Evolutionary conservation across 2,888 invertebrate species (phyloP), one percentile per base, ranked within the genome.

Genomic region (Drosophila kanekoi): DNA sequence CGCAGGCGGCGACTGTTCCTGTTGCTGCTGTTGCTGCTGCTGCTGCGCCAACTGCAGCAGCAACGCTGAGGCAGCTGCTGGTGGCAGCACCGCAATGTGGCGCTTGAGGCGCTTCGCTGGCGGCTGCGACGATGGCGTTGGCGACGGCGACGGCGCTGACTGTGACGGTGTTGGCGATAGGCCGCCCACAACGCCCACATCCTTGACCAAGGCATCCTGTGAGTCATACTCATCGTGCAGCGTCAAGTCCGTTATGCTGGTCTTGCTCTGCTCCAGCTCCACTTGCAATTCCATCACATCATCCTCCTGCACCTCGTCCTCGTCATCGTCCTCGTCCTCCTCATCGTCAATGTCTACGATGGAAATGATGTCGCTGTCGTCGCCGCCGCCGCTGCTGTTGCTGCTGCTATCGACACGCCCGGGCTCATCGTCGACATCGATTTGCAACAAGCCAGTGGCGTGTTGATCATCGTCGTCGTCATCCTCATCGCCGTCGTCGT

Each of bases 291-390:
- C 60, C 18, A 68, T 9, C 16, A 51, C 66, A 18, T 71, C 43
- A 4, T 77, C 67, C 13, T 13, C 14, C 4, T 57, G 63, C 41
- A 59, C 63, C 40, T 61, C 53, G 1, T 52, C 67, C 8, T 44
- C 48, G 5, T 68, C 69, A 61, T 61, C 53, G 1, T 52, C 67
- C 5, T 44, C 48, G 5, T 68, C 69, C n/a, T 64, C 70, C 8
- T 79, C 87, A 11, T 84, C 74, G 37, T 82, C 88, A n/a, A 88
- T 82, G 56, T 83, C 86, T 18, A 88, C 83, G 32, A 88, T 82
- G 18, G 73, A 79, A 33, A 79, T 79, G 33, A 74, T 62, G 58
- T 77, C 77, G 52, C 73, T 71, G 49, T 44, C 48, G 44, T 8
- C 20, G 45, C 20, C 14, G 38, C 45, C 38, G 45, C 45, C 52